Evolutionary conservation across 1,140 invertebrate genomes (phyloP), one percentile per base, ranked within the genome.

Genomic region (Hycleus cichorii): DNA sequence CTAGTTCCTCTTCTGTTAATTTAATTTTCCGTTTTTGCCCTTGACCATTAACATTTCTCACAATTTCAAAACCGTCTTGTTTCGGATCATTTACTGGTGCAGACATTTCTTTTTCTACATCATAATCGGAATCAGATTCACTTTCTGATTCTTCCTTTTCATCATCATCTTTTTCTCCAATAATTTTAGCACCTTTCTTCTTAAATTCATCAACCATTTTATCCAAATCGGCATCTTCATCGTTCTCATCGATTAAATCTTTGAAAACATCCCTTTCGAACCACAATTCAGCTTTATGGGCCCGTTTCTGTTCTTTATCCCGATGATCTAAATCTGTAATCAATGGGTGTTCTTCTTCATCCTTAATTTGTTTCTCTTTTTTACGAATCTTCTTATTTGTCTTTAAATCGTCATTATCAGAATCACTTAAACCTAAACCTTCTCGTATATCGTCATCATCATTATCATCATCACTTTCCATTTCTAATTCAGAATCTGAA

Each of bases 191-290:
- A 72, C 88, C 88, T 74, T 88, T 88, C 66, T 83, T 82, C 64
- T 87, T 86, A 67, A 83, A 87, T 32, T 81, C 79, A 63, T 87
- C 82, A 3, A 83, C 81, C 73, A 93, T 81, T 71, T 83, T 83
- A 68, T 93, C 88, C 54, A 96, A 78, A 75, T 96, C 93, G 27
- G 85, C 82, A 69, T 92, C 91, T 74, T 94, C 91, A 72, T 90
- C 88, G 66, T 92, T 89, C 45, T 84, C 84, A 49, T 93, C 89
- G 62, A 89, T 84, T 39, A 94, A 73, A 65, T 88, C 83, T 70
- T 91, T 89, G 69, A 97, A 95, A 49, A 84, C 80, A 65, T 93
- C 90, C 76, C 92, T 91, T 66, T 91, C 85, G 73, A 95, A 96
- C 92, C 93, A 97, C 8, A 90, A 73, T 61, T 91, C 80, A 0